Evolutionary conservation across 1,140 invertebrate genomes (phyloP), one percentile per base, ranked within the genome.

Genomic region (Nephila pilipes): DNA sequence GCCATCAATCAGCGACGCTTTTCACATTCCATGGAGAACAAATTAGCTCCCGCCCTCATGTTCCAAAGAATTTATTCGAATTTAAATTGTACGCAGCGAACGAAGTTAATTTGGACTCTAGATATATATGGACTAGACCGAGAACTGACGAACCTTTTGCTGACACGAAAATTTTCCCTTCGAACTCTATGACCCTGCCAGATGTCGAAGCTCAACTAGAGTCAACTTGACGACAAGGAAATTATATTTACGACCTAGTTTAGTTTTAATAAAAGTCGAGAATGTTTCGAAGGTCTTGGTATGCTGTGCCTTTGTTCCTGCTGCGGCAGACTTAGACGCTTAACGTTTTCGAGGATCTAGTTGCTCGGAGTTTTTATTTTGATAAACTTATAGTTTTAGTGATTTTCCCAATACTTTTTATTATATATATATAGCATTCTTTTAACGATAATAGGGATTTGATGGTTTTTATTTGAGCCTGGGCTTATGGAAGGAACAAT

Each of bases 21-120:
- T 75, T 29, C 29, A 29, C 65, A 75, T 75, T 75, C 65, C 65
- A 75, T 75, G 29, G 65, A 75, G 65, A 75, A 75, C 65, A 75
- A 75, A 75, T 75, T 75, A 75, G 63, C 29, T 75, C 65, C 65
- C 14, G 12, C 5, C 29, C 25, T 16, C 65, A 8, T 65, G 63
- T 65, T 25, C n/a, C 25, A 75, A 75, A 75, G 65, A 75, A 75
- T 75, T 75, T 75, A 75, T 75, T 75, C 29, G 63, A 25, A 32
- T 75, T 75, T 75, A 75, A 75, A 75, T 25, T 65, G 25, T 25
- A 65, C 63, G n/a, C 22, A 65, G 5, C 63, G 63, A 75, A 75
- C 65, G 25, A 75, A 75, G 65, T 75, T 75, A 75, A 75, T 75
- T 75, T 75, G 16, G 29, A 75, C 65, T 16, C 25, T 12, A 75